Evolutionary conservation across 2,113 vertebrate species (phyloP).

Genomic region (Amblyornis subalaris): DNA sequence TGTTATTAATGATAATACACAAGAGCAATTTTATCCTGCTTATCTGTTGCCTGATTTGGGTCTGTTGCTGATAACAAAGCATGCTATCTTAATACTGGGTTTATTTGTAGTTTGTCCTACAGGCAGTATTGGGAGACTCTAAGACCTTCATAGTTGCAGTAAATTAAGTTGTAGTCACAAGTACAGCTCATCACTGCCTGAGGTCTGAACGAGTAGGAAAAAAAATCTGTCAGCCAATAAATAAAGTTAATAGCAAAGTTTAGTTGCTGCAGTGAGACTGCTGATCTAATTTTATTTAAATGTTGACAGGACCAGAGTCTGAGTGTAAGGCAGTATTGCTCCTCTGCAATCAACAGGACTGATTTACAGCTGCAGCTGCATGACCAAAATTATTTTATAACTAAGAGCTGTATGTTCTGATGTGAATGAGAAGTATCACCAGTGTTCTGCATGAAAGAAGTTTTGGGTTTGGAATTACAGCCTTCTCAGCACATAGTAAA

Average conservation of each 20-base stretch:
- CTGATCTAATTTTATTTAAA: neutral
- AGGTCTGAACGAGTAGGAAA: neutral
- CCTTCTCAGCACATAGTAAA: neutral
- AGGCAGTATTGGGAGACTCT: neutral
- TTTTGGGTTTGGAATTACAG: neutral
- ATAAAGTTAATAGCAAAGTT: neutral
- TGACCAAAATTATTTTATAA: neutral
- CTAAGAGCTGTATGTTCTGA: neutral
- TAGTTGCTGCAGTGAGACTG: neutral
- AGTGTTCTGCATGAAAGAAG: neutral
- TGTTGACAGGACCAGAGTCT: neutral
- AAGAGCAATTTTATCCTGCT: conserved; percentile 6
- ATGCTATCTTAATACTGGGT: neutral
- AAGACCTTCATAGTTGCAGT: neutral
- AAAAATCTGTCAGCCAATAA: neutral
- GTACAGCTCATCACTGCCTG: neutral
- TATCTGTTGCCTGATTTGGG: neutral
- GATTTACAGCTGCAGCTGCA: neutral
- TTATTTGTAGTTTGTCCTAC: neutral
- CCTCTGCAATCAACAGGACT: neutral
- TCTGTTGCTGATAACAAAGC: neutral
- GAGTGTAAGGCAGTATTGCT: neutral
- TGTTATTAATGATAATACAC: neutral
- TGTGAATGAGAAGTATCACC: neutral
- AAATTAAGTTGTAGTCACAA: neutral